phyloP scores from a whole-genome alignment of 1,140 invertebrate species.

The Notospermus geniculatus region DNA sequence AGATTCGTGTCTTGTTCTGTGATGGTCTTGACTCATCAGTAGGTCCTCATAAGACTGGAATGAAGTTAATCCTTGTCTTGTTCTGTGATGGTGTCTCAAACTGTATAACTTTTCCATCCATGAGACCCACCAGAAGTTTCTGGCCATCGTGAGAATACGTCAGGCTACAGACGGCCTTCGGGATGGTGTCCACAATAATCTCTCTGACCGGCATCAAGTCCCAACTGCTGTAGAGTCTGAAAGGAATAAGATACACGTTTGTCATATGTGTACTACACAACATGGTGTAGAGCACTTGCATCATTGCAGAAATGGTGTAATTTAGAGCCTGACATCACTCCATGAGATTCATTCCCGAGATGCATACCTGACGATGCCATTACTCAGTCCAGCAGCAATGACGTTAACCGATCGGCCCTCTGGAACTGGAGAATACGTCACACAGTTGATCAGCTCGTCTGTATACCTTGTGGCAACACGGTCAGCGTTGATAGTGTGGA shows the following conservation, averaged over 20 bases:
- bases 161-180: constrained; percentile 58
- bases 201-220: constrained; percentile 70
- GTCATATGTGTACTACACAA: too few species aligned
- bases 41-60: too few species aligned
- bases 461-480: constrained; percentile 68
- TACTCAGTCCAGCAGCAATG: constrained; percentile 73
- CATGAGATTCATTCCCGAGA: neutral
- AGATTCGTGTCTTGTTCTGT: too few species aligned
- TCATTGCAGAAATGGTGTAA: neutral
- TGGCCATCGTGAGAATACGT: constrained; percentile 66
- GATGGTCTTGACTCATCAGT: too few species aligned
- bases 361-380: constrained; percentile 68
- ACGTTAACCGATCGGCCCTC: constrained; percentile 84
- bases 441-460: constrained; percentile 65
- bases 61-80: too few species aligned
- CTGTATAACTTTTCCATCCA: constrained; percentile 63
- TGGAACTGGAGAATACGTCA: constrained; percentile 77
- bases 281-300: neutral
- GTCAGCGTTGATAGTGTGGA: constrained; percentile 76
- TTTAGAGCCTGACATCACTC: neutral
- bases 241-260: constrained; percentile 17
- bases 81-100: too few species aligned
- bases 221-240: constrained; percentile 76
- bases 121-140: constrained; percentile 63
- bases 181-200: constrained; percentile 54